Conservation (phyloP, 2,113 vertebrate genomes). For the Redunca redunca region DNA sequence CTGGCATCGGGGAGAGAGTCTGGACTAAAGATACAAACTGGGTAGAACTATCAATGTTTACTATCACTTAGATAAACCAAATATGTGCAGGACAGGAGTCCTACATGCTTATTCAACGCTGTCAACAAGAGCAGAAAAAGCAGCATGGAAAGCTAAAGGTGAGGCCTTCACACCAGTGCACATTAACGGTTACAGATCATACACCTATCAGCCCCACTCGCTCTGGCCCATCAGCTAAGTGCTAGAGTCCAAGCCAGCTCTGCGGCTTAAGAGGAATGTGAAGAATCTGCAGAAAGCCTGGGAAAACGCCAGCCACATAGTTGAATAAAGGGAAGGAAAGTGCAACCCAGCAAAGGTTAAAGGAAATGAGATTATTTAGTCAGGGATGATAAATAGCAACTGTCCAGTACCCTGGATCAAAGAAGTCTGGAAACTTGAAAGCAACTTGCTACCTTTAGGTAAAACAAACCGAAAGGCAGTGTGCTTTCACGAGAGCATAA, state of each 20-base stretch:
- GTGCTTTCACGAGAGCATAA: neutral
- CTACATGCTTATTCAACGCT: neutral
- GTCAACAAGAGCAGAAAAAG: neutral
- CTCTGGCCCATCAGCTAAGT: neutral
- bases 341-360: neutral
- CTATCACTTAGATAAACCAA: neutral
- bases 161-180: neutral
- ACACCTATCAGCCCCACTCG: neutral
- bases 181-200: neutral
- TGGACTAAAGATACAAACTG: neutral
- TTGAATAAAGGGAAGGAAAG: neutral
- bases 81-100: neutral
- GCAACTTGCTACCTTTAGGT: neutral
- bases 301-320: neutral
- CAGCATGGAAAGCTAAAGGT: neutral
- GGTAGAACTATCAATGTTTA: neutral
- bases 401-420: neutral
- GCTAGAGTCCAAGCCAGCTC: neutral
- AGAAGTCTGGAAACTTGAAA: neutral
- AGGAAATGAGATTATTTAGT: neutral
- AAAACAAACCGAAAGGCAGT: neutral
- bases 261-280: conserved; percentile 46
- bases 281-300: conserved; percentile 41
- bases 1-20: neutral
- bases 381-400: neutral